Evolutionary conservation across 2,113 vertebrate species (phyloP).

Genomic region (Chionodraco myersi): DNA sequence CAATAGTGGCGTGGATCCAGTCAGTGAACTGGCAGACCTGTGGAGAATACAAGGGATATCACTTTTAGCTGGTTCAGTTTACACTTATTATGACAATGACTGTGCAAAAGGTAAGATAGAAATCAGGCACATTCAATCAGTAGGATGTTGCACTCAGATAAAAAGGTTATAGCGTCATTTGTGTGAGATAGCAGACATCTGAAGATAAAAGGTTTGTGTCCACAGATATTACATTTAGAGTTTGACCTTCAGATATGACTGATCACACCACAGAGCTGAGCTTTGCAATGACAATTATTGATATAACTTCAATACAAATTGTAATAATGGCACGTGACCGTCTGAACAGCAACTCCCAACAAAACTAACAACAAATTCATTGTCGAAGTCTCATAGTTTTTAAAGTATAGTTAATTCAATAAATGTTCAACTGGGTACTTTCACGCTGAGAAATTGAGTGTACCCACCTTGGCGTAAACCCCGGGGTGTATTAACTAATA

Average conservation of each 20-base stretch:
- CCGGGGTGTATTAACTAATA: conserved; percentile 49
- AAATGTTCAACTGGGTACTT: no score
- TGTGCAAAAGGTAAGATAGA: no score
- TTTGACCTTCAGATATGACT: neutral
- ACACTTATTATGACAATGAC: no score
- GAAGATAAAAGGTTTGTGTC: neutral
- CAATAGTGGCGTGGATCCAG: conserved; percentile 47
- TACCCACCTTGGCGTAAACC: conserved; percentile 78
- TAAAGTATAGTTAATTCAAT: no score
- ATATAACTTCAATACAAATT: no score
- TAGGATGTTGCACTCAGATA: neutral
- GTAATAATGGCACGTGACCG: neutral
- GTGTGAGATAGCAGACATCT: neutral
- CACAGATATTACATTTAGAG: neutral
- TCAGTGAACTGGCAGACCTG: conserved; percentile 53
- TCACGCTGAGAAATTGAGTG: neutral
- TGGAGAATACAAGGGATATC: neutral
- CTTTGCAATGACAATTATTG: no score
- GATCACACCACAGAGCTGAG: neutral
- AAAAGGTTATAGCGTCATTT: neutral
- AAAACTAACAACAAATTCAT: neutral
- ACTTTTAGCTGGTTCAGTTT: neutral
- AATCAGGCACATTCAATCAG: no score
- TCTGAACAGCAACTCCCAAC: neutral
- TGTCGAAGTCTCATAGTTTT: no score